Conservation (phyloP, 2,113 vertebrate genomes). For the Clinocottus analis region DNA sequence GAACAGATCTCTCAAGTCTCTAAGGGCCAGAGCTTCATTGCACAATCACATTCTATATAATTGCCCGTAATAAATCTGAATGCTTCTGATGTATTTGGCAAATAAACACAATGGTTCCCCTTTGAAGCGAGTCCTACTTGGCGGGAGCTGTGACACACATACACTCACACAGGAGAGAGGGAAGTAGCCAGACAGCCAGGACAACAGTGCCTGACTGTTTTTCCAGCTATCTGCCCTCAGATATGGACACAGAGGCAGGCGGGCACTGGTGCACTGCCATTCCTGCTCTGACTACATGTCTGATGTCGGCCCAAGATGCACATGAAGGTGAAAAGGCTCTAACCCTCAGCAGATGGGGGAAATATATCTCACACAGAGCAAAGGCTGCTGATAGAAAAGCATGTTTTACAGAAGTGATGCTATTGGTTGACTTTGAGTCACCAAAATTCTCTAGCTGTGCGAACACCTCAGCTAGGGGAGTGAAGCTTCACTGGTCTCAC, state of each 20-base stretch:
- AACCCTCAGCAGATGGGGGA: constrained; percentile 43
- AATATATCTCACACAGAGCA: constrained; percentile 30
- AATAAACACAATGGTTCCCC: constrained; percentile 40
- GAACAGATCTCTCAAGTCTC: not conserved
- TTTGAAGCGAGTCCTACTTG: constrained; percentile 31
- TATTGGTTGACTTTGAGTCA: not conserved
- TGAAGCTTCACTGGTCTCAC: not conserved
- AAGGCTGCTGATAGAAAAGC: constrained; percentile 15
- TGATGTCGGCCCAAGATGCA: constrained; percentile 55
- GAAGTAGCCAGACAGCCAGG: constrained; percentile 22
- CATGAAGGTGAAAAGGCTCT: constrained; percentile 26
- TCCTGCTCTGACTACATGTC: constrained; percentile 35
- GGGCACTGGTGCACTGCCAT: constrained; percentile 10
- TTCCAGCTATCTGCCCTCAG: constrained; percentile 46
- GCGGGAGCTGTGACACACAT: constrained; percentile 11
- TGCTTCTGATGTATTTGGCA: constrained; percentile 49
- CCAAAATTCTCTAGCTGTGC: not conserved
- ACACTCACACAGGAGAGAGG: not conserved
- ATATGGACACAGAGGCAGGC: constrained; percentile 37
- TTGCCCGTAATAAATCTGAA: constrained; percentile 37
- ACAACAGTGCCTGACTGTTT: constrained; percentile 38
- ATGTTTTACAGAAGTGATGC: not conserved
- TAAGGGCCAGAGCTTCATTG: constrained; percentile 26
- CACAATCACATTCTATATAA: constrained; percentile 46
- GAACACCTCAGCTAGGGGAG: not conserved